Percentiles rank a stretch among this genome's conserved stretches.
Conservation (phyloP, 2,888 invertebrate genomes). For the Galerucella pusilla region DNA sequence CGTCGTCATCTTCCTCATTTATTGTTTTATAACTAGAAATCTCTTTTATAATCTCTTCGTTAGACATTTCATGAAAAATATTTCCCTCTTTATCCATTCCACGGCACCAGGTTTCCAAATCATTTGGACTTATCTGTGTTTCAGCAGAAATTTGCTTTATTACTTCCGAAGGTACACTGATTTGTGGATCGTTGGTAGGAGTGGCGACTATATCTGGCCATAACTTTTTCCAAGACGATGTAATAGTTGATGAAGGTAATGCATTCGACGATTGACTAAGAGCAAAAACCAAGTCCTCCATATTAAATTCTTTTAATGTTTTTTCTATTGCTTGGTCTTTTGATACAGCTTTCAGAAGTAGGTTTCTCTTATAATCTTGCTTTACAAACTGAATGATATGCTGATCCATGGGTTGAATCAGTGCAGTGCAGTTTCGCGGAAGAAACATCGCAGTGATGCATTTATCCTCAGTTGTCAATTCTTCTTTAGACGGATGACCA, state of each 20-base stretch:
- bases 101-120: conserved; percentile 50
- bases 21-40: conserved; percentile 52
- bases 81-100: conserved; percentile 47
- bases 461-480: no score
- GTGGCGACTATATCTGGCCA: conserved; percentile 39
- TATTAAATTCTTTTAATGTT: no score
- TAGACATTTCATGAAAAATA: conserved; percentile 17
- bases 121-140: conserved; percentile 44
- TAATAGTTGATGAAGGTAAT: conserved; percentile 39
- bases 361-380: no score
- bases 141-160: conserved; percentile 52
- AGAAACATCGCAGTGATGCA: no score
- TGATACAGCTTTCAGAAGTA: no score
- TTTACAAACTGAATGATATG: no score
- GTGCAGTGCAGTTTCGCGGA: no score
- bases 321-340: no score
- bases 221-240: conserved; percentile 1
- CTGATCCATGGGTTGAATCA: no score
- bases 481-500: no score
- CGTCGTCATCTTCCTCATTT: conserved; percentile 51
- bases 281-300: not conserved
- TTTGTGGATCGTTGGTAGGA: conserved; percentile 35
- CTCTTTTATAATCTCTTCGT: conserved; percentile 51
- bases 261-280: conserved; percentile 51
- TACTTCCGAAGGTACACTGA: conserved; percentile 46